Conservation (phyloP, 2,888 invertebrate genomes). For the Gerosis bhagava region DNA sequence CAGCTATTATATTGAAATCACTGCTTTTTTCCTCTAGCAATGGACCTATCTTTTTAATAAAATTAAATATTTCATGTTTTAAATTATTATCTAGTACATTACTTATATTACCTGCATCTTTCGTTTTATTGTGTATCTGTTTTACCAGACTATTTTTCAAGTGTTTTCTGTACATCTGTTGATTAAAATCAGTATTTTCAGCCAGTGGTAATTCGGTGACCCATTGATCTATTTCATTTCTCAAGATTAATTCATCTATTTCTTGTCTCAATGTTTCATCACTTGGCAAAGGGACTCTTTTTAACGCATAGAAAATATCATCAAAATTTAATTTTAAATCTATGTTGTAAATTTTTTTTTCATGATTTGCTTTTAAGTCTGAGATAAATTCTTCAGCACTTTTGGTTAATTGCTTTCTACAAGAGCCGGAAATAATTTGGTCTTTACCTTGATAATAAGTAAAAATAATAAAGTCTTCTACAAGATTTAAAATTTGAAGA, state of each 20-base stretch:
- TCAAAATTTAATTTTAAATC: conserved; percentile 39
- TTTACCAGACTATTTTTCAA: conserved; percentile 49
- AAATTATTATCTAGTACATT: conserved; percentile 38
- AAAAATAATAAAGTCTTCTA: conserved; percentile 52
- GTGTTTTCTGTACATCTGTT: conserved; percentile 40
- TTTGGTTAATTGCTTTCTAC: conserved; percentile 48
- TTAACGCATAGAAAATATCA: conserved; percentile 48
- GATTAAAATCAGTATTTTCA: conserved; percentile 34
- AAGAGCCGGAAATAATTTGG: conserved; percentile 45
- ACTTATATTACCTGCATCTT: conserved; percentile 30
- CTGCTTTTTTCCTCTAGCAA: conserved; percentile 38
- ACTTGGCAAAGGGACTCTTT: conserved; percentile 53
- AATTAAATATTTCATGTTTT: conserved; percentile 44
- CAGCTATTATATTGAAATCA: conserved; percentile 46
- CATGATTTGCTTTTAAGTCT: conserved; percentile 44
- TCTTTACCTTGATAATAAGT: conserved; percentile 48
- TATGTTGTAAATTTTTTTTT: conserved; percentile 40
- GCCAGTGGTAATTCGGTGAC: conserved; percentile 50
- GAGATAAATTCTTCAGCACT: conserved; percentile 44
- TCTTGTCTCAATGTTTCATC: conserved; percentile 50
- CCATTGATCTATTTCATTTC: conserved; percentile 60
- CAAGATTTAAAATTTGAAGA: conserved; percentile 45
- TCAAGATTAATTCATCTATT: conserved; percentile 54
- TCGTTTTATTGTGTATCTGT: conserved; percentile 49
- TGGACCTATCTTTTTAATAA: conserved; percentile 41